Percentiles rank a stretch among this genome's conserved stretches.
Conservation (phyloP, 2,113 vertebrate species). For the Carassius auratus region DNA sequence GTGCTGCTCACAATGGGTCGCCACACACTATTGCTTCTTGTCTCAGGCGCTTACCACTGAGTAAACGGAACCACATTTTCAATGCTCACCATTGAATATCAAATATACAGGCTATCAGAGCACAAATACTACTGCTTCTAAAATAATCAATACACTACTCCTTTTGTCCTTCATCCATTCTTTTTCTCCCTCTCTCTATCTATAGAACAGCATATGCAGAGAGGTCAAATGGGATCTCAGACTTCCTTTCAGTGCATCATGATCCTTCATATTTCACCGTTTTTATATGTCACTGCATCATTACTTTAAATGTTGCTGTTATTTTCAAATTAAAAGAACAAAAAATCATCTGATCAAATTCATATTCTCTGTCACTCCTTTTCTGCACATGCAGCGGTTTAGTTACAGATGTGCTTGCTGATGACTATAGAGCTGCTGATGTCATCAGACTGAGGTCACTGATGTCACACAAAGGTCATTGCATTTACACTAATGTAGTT, state of each 20-base stretch:
- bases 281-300: not conserved
- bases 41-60: not conserved
- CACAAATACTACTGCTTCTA: not conserved
- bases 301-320: not conserved
- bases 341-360: not conserved
- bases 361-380: not conserved
- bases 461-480: constrained; percentile 2
- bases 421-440: constrained; percentile 22
- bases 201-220: constrained; percentile 3
- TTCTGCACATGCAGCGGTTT: constrained; percentile 11
- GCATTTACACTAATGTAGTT: not conserved
- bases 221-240: not conserved
- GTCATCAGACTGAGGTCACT: constrained; percentile 28
- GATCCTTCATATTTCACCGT: not conserved
- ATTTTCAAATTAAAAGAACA: not conserved
- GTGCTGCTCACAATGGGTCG: not conserved
- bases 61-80: not conserved
- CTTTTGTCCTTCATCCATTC: not conserved
- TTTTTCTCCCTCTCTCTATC: not conserved
- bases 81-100: not conserved
- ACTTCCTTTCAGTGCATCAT: not conserved
- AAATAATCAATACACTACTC: constrained; percentile 24
- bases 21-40: not conserved
- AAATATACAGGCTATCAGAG: not conserved
- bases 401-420: constrained; percentile 7